These are phyloP conservation scores for Graptemys geographica DNA, from an alignment of 2,797 vertebrate genomes.

Conservation along the genomic window DNA sequence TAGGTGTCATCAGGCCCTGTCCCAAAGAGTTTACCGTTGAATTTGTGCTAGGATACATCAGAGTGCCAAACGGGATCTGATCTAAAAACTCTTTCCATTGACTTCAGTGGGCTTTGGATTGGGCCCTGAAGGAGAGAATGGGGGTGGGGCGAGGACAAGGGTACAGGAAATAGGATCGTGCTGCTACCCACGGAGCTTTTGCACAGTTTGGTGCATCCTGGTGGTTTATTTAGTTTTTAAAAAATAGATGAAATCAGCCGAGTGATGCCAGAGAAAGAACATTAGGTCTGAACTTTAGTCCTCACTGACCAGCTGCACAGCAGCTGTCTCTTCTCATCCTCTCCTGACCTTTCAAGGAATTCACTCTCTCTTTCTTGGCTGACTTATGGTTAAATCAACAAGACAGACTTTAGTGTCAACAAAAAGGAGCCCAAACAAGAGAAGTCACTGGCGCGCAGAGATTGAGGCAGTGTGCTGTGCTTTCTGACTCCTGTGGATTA, in stretches of 20 bases:
- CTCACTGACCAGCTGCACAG: background rate
- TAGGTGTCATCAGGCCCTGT: background rate
- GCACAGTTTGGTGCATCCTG: background rate
- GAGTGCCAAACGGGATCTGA: background rate
- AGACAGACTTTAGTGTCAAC: no score
- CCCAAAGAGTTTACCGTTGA: no score
- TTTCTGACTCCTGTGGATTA: background rate
- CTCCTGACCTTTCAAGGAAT: background rate
- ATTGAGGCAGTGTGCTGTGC: background rate
- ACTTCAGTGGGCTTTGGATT: background rate
- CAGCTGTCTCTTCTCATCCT: background rate
- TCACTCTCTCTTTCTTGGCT: background rate
- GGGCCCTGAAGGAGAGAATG: background rate
- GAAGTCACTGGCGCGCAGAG: background rate
- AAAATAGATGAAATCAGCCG: background rate
- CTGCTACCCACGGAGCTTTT: background rate
- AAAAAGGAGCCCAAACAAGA: background rate
- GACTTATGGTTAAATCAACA: no score
- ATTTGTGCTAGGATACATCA: no score
- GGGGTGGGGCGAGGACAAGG: background rate
- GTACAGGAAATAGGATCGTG: background rate
- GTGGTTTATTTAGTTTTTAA: background rate
- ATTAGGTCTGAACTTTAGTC: background rate
- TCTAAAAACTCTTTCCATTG: background rate
- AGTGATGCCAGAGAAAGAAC: background rate